phyloP scores from a whole-genome alignment of 1,140 invertebrate species.

The Steinernema khuongi region DNA sequence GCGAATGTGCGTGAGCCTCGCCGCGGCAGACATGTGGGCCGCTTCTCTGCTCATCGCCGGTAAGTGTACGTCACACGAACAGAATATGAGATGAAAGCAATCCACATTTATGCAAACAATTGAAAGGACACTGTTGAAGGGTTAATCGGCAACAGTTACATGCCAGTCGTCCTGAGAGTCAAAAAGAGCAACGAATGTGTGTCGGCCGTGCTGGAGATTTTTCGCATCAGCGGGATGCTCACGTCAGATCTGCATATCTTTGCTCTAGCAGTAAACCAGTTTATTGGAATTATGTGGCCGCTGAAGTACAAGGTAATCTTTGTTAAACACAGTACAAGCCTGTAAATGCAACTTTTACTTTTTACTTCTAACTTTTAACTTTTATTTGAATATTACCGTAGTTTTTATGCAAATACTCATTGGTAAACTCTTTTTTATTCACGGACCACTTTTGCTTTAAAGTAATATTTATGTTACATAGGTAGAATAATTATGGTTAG shows the following conservation, averaged over 20 bases:
- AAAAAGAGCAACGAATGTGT: slow-evolving; percentile 38
- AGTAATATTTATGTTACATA: no score
- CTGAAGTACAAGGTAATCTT: slow-evolving; percentile 44
- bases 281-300: slow-evolving; percentile 47
- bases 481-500: no score
- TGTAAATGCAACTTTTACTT: background rate
- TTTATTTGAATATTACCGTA: background rate
- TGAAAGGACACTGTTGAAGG: slow-evolving; percentile 35
- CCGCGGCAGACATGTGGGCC: slow-evolving; percentile 48
- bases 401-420: slow-evolving; percentile 7
- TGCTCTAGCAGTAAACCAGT: slow-evolving; percentile 51
- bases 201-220: slow-evolving; percentile 37
- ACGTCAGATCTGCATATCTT: slow-evolving; percentile 51
- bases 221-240: slow-evolving; percentile 50
- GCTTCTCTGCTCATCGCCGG: slow-evolving; percentile 42
- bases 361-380: background rate
- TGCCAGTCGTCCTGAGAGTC: slow-evolving; percentile 43
- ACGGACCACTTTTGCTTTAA: slow-evolving; percentile 3
- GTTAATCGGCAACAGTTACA: slow-evolving; percentile 46
- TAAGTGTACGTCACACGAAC: background rate
- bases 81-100: no score
- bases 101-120: slow-evolving; percentile 7
- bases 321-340: background rate
- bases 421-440: no score
- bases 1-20: slow-evolving; percentile 43